Conservation (phyloP, 2,888 invertebrate species). For the Andrena minutula region DNA sequence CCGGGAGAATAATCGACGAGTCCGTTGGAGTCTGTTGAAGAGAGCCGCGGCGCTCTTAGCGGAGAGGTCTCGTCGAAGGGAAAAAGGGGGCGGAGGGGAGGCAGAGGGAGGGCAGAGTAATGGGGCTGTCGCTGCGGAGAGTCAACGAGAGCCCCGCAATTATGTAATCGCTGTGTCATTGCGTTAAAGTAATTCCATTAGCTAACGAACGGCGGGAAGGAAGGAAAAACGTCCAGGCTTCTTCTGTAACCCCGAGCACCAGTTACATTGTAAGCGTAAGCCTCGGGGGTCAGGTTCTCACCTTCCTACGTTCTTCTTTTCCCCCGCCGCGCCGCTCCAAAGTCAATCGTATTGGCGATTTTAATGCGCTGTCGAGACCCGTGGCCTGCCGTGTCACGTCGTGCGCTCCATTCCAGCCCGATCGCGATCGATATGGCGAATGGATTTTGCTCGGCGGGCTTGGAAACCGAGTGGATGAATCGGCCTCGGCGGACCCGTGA, state of each 20-base stretch:
- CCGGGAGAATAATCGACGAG: constrained; percentile 73
- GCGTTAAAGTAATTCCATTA: constrained; percentile 84
- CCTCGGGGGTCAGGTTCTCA: constrained; percentile 66
- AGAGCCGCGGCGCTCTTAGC: constrained; percentile 27
- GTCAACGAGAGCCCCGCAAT: constrained; percentile 75
- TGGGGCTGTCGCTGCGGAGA: constrained; percentile 63
- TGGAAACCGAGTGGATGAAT: neutral
- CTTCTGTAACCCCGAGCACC: constrained; percentile 31
- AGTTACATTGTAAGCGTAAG: constrained; percentile 36
- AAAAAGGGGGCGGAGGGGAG: constrained; percentile 8
- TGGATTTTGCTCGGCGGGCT: neutral
- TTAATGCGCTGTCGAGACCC: constrained; percentile 59
- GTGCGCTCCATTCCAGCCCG: constrained; percentile 43
- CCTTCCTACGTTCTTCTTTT: constrained; percentile 49
- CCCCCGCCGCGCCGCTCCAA: constrained; percentile 18
- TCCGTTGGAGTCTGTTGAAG: constrained; percentile 34
- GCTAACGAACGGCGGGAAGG: constrained; percentile 70
- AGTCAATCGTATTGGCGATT: constrained; percentile 60
- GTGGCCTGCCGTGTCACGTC: constrained; percentile 52
- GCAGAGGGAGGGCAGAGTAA: constrained; percentile 53
- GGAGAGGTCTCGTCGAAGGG: constrained; percentile 15
- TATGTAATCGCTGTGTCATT: constrained; percentile 84
- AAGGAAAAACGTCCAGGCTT: constrained; percentile 43
- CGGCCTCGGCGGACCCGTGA: neutral
- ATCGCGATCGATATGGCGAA: constrained; percentile 27